Evolutionary conservation across 2,797 vertebrate genomes (phyloP), one percentile per base, ranked within the genome.

Genomic region (Siniperca undulata): DNA sequence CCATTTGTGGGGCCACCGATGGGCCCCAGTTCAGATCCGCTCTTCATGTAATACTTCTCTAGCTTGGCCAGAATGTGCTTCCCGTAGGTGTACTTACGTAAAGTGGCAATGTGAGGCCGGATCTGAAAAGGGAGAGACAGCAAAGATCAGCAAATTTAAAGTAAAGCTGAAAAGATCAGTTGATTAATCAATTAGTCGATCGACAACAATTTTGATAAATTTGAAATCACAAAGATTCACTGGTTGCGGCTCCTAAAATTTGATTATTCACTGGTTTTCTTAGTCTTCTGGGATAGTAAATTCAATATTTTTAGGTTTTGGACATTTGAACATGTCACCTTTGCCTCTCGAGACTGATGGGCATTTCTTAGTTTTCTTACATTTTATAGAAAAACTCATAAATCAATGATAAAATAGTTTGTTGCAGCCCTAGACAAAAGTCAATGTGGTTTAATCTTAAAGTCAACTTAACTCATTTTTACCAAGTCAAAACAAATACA

Each of bases 11-110:
- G 98, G 81, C 97, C 98, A 7, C 98, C 98, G 60, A 99, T 97
- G 74, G 98, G 97, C 76, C 98, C 98, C 82, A 99, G 95, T 82
- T 99, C 98, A 66, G 97, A 94, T 46, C 96, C 98, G 53, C 97
- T 99, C 95, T 99, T 99, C 97, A 99, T 97, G 96, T 99, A 99
- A 90, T 99, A 99, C 92, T 99, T 99, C 85, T 99, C 98, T 94
- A 99, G 81, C 95, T 99, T 99, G 89, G 98, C 98, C 95, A 99
- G 93, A 89, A 99, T 99, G 95, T 99, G 98, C 94, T 99, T 99
- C 77, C 98, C 98, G 0, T 99, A 99, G 17, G 98, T 99, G 69
- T 99, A 99, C 95, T 99, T 99, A 77, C 98, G 97, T 87, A 99
- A 94, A 85, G 98, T 99, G 74, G 98, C 97, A 86, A 99, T 98